These are phyloP conservation scores for Pinctada fucata DNA, from an alignment of 2,888 invertebrate genomes.

Conservation along the genomic window DNA sequence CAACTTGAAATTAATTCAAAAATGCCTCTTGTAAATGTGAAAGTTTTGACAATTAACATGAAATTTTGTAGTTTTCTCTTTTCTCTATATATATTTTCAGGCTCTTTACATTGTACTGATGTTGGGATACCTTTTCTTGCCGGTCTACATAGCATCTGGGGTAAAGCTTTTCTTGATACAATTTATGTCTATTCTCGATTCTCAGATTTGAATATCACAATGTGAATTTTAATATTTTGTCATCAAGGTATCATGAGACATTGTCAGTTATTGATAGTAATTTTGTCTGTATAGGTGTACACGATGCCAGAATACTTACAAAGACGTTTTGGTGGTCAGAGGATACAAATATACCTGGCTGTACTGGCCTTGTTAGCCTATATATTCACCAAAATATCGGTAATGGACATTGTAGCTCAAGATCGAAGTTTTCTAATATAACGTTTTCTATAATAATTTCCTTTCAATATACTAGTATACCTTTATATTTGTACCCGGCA, in stretches of 20 bases:
- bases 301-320: constrained; percentile 80
- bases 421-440: neutral
- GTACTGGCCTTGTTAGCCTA: constrained; percentile 79
- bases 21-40: neutral
- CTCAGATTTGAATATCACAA: too few relatives aligned
- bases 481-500: neutral
- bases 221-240: too few relatives aligned
- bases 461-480: neutral
- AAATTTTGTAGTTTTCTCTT: neutral
- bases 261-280: too few relatives aligned
- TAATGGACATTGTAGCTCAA: constrained; percentile 57
- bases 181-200: neutral
- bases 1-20: neutral
- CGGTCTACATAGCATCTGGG: constrained; percentile 79
- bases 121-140: constrained; percentile 79
- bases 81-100: constrained; percentile 63
- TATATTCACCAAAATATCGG: constrained; percentile 80
- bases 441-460: neutral
- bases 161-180: constrained; percentile 62
- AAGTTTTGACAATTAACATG: neutral
- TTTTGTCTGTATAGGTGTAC: constrained; percentile 72
- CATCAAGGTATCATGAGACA: too few relatives aligned
- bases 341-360: constrained; percentile 79
- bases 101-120: constrained; percentile 78
- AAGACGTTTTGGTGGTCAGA: constrained; percentile 79